These are phyloP conservation scores for Thelaira solivaga DNA, from an alignment of 2,888 invertebrate genomes.

Conservation along the genomic window DNA sequence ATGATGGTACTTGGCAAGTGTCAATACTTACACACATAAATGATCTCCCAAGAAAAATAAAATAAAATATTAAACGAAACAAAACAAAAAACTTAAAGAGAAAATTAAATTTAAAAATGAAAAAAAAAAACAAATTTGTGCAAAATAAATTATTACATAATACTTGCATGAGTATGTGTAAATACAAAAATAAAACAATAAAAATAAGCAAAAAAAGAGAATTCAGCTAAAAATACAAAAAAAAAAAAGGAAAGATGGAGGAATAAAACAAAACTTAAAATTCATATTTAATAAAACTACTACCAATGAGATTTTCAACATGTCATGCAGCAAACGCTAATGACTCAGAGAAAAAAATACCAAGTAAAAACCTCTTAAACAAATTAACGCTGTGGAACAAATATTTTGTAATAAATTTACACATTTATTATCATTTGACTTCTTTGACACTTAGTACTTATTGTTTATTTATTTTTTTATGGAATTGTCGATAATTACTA, in stretches of 20 bases:
- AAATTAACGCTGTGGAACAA: constrained; percentile 12
- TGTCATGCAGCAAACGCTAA: constrained; percentile 50
- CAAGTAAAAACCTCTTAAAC: not conserved
- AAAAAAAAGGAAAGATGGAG: not conserved
- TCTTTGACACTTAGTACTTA: not conserved
- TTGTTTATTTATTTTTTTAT: not conserved
- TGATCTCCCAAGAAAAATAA: no score
- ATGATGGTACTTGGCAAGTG: no score
- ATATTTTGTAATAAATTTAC: constrained; percentile 48
- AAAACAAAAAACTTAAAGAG: not conserved
- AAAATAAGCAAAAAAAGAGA: not conserved
- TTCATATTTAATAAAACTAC: not conserved
- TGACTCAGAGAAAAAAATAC: constrained; percentile 18
- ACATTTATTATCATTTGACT: constrained; percentile 33
- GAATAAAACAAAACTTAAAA: constrained; percentile 25
- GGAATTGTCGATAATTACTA: no score
- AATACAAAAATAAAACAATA: constrained; percentile 6
- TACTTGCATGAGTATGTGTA: constrained; percentile 6
- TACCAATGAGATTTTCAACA: constrained; percentile 14
- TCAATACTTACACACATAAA: no score
- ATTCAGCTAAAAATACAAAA: not conserved
- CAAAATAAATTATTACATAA: constrained; percentile 32
- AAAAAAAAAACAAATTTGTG: constrained; percentile 7
- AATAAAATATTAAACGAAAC: constrained; percentile 10
- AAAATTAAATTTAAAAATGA: not conserved